Evolutionary conservation across 2,113 vertebrate genomes (phyloP).

Genomic region (Melanostigma gelatinosum): DNA sequence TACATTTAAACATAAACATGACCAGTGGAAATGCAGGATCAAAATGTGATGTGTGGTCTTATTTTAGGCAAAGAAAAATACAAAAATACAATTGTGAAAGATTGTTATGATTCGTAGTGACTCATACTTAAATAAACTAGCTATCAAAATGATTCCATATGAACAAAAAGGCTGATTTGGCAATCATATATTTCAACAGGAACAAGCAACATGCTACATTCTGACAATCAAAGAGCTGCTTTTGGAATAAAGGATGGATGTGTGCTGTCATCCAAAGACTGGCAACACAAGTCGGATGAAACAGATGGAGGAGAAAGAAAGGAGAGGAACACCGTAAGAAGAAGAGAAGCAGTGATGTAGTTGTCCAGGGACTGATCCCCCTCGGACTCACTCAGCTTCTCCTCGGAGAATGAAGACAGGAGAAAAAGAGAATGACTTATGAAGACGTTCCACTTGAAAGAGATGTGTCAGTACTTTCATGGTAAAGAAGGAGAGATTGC

Average conservation of each 20-base stretch:
- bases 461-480: conserved; percentile 75
- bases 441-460: conserved; percentile 77
- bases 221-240: conserved; percentile 45
- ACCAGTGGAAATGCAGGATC: neutral
- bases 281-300: conserved; percentile 60
- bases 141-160: neutral
- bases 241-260: conserved; percentile 33
- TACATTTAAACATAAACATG: neutral
- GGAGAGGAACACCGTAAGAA: conserved; percentile 47
- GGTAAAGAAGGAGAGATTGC: conserved; percentile 52
- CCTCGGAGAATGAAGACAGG: conserved; percentile 63
- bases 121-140: neutral
- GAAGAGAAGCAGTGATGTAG: conserved; percentile 41
- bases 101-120: neutral
- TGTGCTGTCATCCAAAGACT: conserved; percentile 38
- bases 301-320: conserved; percentile 38
- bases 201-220: neutral
- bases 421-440: conserved; percentile 79
- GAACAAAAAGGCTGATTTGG: conserved; percentile 36
- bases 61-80: neutral
- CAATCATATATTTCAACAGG: neutral
- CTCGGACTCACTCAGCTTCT: conserved; percentile 63
- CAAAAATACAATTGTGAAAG: neutral
- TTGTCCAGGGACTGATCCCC: conserved; percentile 73
- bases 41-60: neutral